Evolutionary conservation across 2,113 vertebrate species (phyloP), one percentile per base, ranked within the genome.

Genomic region (Ploceus nigricollis): DNA sequence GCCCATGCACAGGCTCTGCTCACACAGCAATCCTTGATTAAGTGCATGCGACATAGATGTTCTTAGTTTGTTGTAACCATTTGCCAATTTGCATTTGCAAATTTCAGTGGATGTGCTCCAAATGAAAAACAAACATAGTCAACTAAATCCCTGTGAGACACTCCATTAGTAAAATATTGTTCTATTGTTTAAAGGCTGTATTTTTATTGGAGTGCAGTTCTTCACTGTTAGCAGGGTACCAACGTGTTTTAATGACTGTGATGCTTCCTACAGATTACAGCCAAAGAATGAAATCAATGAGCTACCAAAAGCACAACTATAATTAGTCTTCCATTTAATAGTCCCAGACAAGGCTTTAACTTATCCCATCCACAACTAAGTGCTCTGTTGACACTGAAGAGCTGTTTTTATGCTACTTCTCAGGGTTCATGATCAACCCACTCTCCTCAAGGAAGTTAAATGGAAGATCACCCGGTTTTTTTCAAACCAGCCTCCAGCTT

Each of bases 71-170:
- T 88, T 60, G 91, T 35, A 95, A 54, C 77, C 76, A 53, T 90
- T 96, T 90, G 83, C 71, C 91, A 82, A 96, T 95, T 75, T 90
- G 70, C 90, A 91, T 87, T 93, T 90, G 81, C 89, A 96, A 92
- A 97, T 96, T 93, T 85, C 79, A 89, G 78, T 23, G 76, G 93
- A 69, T 91, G 61, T n/a, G 31, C 83, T 94, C 84, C 90, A 96
- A 96, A 96, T 90, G 88, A 96, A 93, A 96, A 96, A 94, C 90
- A 97, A 97, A 93, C 86, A 63, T 44, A 92, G 68, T 94, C 96
- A 70, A 57, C 68, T 15, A 15, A 92, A 93, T 65, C 76, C 88
- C 70, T 13, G 7, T 22, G 91, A 93, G 93, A 87, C 73, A 21
- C 47, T 37, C n/a, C 45, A 16, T 66, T 61, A 63, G 86, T 96